Conservation (phyloP, 2,113 vertebrate genomes). For the Emydocephalus ijimae region DNA sequence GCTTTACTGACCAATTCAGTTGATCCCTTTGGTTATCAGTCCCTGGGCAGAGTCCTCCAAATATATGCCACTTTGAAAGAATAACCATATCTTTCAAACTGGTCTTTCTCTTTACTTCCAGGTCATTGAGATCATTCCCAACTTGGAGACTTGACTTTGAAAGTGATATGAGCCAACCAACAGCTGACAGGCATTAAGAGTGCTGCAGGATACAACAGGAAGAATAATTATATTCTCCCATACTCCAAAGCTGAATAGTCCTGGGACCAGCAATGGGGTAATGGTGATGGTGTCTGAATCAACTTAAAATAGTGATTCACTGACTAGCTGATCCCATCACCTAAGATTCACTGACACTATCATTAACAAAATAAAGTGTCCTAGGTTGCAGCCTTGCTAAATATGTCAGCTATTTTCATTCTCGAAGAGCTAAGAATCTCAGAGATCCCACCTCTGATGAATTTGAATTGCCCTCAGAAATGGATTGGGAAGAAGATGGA, state of each 20-base stretch:
- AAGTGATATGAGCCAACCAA: background rate
- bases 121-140: background rate
- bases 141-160: background rate
- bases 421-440: background rate
- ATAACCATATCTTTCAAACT: background rate
- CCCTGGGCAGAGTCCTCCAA: background rate
- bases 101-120: background rate
- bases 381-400: background rate
- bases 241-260: background rate
- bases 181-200: background rate
- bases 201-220: background rate
- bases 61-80: background rate
- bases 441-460: background rate
- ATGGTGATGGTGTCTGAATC: background rate
- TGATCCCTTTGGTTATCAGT: background rate
- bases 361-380: background rate
- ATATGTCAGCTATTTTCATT: background rate
- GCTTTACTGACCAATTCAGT: background rate
- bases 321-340: background rate
- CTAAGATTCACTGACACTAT: background rate
- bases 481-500: background rate
- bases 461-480: background rate
- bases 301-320: background rate
- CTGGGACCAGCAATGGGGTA: background rate
- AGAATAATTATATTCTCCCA: background rate